Evolutionary conservation across 1,140 invertebrate genomes (phyloP).

Genomic region (Meloidogyne hapla): DNA sequence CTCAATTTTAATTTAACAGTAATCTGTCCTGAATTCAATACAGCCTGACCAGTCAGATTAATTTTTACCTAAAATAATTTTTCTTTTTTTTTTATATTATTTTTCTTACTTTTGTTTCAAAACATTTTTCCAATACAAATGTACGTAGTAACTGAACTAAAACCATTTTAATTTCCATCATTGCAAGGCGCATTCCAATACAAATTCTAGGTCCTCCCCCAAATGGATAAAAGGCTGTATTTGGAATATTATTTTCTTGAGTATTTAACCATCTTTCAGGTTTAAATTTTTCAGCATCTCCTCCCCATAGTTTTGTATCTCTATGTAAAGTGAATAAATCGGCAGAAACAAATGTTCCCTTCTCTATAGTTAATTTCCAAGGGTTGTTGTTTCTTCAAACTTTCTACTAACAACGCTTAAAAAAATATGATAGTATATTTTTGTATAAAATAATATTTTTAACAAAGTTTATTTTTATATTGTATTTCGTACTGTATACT

Average conservation of each 20-base stretch:
- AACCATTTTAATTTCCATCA: constrained; percentile 72
- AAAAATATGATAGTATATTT: no score
- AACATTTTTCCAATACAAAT: constrained; percentile 15
- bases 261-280: constrained; percentile 38
- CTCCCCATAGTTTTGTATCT: constrained; percentile 40
- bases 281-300: constrained; percentile 41
- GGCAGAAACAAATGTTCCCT: constrained; percentile 18
- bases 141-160: constrained; percentile 62
- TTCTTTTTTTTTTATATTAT: not conserved
- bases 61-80: constrained; percentile 10
- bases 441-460: no score
- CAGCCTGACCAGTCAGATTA: constrained; percentile 6
- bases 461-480: no score
- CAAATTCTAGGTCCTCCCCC: constrained; percentile 68
- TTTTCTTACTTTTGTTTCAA: constrained; percentile 16
- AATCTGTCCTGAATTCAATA: constrained; percentile 13
- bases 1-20: constrained; percentile 12
- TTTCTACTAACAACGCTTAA: constrained; percentile 24
- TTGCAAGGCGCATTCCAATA: constrained; percentile 71
- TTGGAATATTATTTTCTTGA: not conserved
- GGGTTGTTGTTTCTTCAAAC: constrained; percentile 33
- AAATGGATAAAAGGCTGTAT: constrained; percentile 66
- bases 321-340: constrained; percentile 36
- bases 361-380: constrained; percentile 33
- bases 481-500: no score